phyloP scores from a whole-genome alignment of 1,140 invertebrate genomes.

The Bombyx mandarina region DNA sequence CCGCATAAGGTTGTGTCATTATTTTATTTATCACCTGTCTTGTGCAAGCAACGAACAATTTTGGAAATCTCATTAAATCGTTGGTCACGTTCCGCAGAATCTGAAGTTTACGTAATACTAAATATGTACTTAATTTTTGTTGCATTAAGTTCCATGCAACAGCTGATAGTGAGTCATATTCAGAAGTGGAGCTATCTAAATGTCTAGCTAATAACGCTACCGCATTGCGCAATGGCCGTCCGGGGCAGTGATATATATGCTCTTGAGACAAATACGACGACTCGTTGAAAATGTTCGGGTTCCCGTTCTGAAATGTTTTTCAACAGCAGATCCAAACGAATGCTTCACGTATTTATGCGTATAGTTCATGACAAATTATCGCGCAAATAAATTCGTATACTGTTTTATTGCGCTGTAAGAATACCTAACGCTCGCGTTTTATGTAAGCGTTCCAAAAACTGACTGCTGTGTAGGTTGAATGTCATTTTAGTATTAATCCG shows the following conservation, averaged over 20 bases:
- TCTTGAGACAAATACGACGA: conserved; percentile 15
- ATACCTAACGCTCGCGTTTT: conserved; percentile 25
- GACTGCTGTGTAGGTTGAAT: conserved; percentile 27
- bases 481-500: conserved; percentile 17
- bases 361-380: conserved; percentile 24
- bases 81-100: conserved; percentile 9
- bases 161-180: conserved; percentile 19
- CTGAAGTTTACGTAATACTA: conserved; percentile 14
- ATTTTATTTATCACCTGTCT: neutral
- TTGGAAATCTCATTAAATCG: conserved; percentile 9
- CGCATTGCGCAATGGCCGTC: conserved; percentile 25
- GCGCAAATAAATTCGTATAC: conserved; percentile 23
- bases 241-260: conserved; percentile 24
- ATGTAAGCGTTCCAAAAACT: conserved; percentile 45
- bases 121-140: conserved; percentile 17
- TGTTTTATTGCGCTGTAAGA: conserved; percentile 33
- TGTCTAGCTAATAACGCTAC: conserved; percentile 13
- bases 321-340: conserved; percentile 13
- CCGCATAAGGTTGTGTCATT: too few species aligned
- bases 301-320: conserved; percentile 5
- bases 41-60: conserved; percentile 5
- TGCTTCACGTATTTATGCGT: conserved; percentile 19
- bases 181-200: conserved; percentile 12
- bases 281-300: conserved; percentile 19
- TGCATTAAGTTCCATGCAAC: too few species aligned